Evolutionary conservation across 2,113 vertebrate species (phyloP), one percentile per base, ranked within the genome.

Genomic region (Chascanopsetta lugubris): DNA sequence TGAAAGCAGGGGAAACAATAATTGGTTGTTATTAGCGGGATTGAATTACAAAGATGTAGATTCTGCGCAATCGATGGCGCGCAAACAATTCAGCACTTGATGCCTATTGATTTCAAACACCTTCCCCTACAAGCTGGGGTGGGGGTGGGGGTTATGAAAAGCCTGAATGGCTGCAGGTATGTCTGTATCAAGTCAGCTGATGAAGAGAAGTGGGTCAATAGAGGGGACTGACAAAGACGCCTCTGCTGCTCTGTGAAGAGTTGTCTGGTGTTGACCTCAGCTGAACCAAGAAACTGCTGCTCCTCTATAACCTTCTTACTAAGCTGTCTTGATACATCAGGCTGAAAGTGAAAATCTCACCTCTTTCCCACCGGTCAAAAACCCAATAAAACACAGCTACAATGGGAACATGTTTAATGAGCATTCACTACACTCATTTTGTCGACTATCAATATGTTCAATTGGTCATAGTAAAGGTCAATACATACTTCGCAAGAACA

Each of bases 11-110:
- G 50, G 62, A 74, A 80, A 76, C 83, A 70, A 80, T 85, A 79
- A 85, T 77, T 75, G 66, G 46, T 65, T 74, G 38, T 80, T 83
- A 79, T 87, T 67, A 59, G 60, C 42, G 6, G n/a, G 67, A 77
- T 79, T 81, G 72, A 83, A 85, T 84, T 63, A 79, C 75, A 26
- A 13, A 61, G 66, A 80, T 80, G 73, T 66, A 79, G 54, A 81
- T 88, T 86, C 46, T n/a, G 40, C 46, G 26, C 54, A 42, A 82
- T 84, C 84, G 69, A 71, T 80, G 21, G n/a, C 49, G 2, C 42
- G 77, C 70, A 82, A 86, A 88, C 82, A 84, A 72, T 79, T 85
- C 74, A 83, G 67, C 75, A 58, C 78, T 74, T 71, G 60, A 72
- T 60, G 50, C 15, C 20, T 63, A 87, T 85, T 74, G 86, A 88